A percentile compares a stretch with the other conserved stretches of the same genome.
Conservation (phyloP, 2,797 vertebrate genomes). For the Lagorchestes hirsutus region DNA sequence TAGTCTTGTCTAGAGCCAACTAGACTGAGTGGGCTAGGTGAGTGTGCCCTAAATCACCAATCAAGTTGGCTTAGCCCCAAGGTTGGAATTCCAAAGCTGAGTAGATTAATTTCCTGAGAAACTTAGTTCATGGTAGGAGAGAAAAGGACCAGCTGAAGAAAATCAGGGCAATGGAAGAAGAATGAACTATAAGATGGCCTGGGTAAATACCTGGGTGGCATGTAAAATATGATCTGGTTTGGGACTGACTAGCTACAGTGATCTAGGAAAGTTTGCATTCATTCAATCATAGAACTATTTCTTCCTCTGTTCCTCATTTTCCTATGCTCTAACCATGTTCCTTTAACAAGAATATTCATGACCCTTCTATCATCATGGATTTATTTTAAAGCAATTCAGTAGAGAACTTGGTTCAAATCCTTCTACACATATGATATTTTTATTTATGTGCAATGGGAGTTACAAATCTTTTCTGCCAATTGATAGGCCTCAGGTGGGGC, state of each 20-base stretch:
- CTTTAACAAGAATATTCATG: not conserved
- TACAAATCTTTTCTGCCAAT: no score
- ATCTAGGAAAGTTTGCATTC: not conserved
- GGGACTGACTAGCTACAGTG: not conserved
- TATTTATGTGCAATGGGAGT: not conserved
- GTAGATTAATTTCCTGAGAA: not conserved
- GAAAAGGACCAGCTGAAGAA: not conserved
- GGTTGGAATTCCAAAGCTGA: not conserved
- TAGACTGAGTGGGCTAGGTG: no score
- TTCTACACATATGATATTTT: not conserved
- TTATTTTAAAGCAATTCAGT: not conserved
- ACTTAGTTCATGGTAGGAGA: not conserved
- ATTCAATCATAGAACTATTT: not conserved
- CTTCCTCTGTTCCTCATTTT: not conserved
- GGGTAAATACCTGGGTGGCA: not conserved
- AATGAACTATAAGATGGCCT: not conserved
- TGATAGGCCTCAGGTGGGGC: no score
- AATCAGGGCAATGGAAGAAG: not conserved
- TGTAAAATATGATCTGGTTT: slow-evolving; percentile 81
- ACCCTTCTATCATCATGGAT: not conserved
- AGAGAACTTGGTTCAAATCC: not conserved
- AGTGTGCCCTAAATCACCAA: not conserved
- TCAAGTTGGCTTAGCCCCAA: not conserved
- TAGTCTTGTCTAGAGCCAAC: no score
- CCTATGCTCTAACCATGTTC: not conserved